A percentile compares a stretch with the other conserved stretches of the same genome.
Conservation (phyloP, 2,797 vertebrate genomes). For the Dallia pectoralis region DNA sequence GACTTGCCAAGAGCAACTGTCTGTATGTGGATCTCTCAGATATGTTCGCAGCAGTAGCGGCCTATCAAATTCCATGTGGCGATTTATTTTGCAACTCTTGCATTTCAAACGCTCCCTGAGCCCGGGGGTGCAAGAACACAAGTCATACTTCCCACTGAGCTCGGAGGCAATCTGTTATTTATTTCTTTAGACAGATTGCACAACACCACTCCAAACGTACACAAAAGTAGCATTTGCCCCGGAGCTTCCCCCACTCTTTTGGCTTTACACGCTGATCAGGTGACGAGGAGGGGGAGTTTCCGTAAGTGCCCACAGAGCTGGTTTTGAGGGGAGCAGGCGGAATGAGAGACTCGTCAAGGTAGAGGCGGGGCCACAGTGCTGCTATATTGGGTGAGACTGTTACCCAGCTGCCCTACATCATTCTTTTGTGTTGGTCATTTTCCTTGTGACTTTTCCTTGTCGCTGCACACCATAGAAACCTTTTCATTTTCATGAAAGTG, state of each 20-base stretch:
- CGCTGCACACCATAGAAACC: no score
- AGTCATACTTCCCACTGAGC: constrained; percentile 35
- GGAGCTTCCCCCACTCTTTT: constrained; percentile 17
- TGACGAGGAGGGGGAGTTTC: neutral
- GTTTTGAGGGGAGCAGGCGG: constrained; percentile 8
- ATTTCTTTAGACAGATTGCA: constrained; percentile 45
- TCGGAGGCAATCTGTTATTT: constrained; percentile 16
- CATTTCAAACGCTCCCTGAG: constrained; percentile 44
- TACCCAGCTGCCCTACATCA: neutral
- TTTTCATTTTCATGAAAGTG: no score
- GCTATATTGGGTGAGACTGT: neutral
- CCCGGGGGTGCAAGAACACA: constrained; percentile 32
- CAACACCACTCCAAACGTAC: constrained; percentile 44
- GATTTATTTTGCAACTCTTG: constrained; percentile 44
- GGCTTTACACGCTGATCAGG: constrained; percentile 9
- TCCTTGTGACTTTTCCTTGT: no score
- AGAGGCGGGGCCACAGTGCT: neutral
- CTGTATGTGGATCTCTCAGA: constrained; percentile 26
- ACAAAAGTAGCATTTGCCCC: constrained; percentile 33
- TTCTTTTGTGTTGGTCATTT: constrained; percentile 28
- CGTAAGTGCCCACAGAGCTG: constrained; percentile 8
- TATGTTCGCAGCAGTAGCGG: constrained; percentile 40
- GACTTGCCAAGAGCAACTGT: constrained; percentile 62
- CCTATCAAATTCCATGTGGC: constrained; percentile 46
- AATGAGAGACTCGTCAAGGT: constrained; percentile 19